A percentile compares a stretch with the other conserved stretches of the same genome.
These are phyloP conservation scores for Bos javanicus DNA, from an alignment of 2,113 vertebrate species.

Conservation along the genomic window DNA sequence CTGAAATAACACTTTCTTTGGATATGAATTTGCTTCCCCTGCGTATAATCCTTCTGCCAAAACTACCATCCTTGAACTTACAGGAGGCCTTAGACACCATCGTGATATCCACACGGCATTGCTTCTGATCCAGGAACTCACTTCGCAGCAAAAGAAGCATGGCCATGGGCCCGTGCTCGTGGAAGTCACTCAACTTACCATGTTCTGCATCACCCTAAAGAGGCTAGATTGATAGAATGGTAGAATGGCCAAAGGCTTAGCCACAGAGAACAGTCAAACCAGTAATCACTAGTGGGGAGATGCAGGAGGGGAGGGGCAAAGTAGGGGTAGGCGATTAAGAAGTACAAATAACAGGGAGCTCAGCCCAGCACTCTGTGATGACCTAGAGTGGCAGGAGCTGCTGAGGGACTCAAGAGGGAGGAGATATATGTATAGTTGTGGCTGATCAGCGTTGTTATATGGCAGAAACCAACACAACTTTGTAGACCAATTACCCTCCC, in stretches of 20 bases:
- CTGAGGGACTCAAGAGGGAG: neutral
- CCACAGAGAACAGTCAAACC: neutral
- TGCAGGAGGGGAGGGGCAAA: neutral
- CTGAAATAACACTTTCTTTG: neutral
- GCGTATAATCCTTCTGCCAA: neutral
- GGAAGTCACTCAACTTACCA: neutral
- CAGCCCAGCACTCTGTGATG: neutral
- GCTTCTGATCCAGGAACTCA: neutral
- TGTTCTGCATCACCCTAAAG: neutral
- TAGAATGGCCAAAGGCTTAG: neutral
- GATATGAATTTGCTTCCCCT: neutral
- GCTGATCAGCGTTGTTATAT: fast-evolving
- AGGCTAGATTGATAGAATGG: neutral
- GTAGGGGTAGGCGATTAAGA: neutral
- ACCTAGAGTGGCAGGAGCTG: neutral
- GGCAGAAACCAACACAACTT: neutral
- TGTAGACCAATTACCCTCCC: neutral
- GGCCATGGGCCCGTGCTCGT: fast-evolving
- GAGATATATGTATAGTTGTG: neutral
- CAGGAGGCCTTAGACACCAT: neutral
- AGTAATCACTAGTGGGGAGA: neutral
- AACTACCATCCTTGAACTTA: neutral
- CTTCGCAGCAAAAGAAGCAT: neutral
- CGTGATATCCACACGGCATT: too few relatives aligned
- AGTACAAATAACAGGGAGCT: neutral